Base-by-base conservation (phyloP, 2,113 vertebrate genomes). In the Vanacampus margaritifer region DNA sequence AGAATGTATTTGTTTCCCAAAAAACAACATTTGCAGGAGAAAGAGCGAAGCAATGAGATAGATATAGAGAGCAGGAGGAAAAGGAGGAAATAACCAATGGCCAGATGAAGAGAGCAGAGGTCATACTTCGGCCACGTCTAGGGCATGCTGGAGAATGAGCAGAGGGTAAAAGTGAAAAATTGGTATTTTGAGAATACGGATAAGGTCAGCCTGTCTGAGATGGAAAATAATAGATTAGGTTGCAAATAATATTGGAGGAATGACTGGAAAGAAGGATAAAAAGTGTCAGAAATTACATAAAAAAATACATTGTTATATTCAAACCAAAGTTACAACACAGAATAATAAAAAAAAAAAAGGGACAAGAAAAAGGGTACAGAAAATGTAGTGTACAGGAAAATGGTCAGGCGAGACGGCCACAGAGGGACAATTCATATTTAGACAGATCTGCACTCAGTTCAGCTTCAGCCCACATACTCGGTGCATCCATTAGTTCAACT, bases 401-500 rank as follows among this genome's bases (percentile, higher is more conserved):
- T 28, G 64, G 73, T 46, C 64, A 71, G 76, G 74, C 14, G 23
- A 64, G 66, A 48, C 79, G 73, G 80, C 74, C 86, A 81, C 82
- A 80, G 74, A 87, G 84, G 72, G 73, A 85, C 74, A 72, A 78
- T 71, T 86, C 74, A 79, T 71, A 86, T 88, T 87, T 81, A 79
- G 79, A 84, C 71, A 74, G 74, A 62, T 82, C 73, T 80, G 78
- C 79, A 79, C 58, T 64, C 72, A 21, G 76, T 80, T 78, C 78
- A 56, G 76, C 79, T 81, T 78, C 81, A 67, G 69, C 80, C 82
- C 75, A 78, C 70, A 87, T 79, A 81, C 75, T 83, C 71, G 4
- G 65, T 73, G 71, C 78, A 84, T 86, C 82, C 80, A 89, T 87
- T 87, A 86, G 80, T 75, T 85, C 65, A 68, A 78, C 81, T 87